Evolutionary conservation across 2,888 invertebrate genomes (phyloP), one percentile per base, ranked within the genome.

Genomic region (Cryptus armator): DNA sequence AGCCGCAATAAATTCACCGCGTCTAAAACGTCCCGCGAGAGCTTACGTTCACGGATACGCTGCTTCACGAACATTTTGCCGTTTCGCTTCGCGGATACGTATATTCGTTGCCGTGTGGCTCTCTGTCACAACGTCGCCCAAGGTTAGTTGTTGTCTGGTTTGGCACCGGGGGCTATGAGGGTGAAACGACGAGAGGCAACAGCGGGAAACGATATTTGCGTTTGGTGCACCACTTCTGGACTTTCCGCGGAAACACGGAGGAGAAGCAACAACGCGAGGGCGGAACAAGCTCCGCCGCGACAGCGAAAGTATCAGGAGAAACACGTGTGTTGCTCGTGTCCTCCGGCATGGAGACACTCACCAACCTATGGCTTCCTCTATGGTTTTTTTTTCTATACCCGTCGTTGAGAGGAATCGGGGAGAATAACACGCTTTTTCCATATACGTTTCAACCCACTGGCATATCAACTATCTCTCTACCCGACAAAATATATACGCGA

Each of bases 101-200:
- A 46, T 37, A 43, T 79, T 51, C 70, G 16, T 53, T 10, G 46
- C 10, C 24, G 10, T 80, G 59, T 19, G 10, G 56, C 24, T 48
- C 24, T 48, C 16, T 68, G 32, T 12, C 16, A 43, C 37, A 44
- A 72, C 72, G 68, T 72, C 71, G 76, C 71, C 80, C 76, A 72
- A 64, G 80, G 80, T 77, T 72, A 62, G 71, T 72, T 44, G 72
- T 76, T 71, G 81, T 84, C 84, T 81, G 37, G 62, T 74, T 81
- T 29, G 24, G 53, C 53, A 81, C 64, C 64, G 16, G 68, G 51
- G 67, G 72, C 68, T 74, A 46, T 44, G 56, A 53, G 70, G 70
- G 53, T 16, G 44, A 66, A 59, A 71, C 75, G 46, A 71, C 59
- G 46, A 75, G n/a, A 44, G 68, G 53, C 75, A 48, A 64, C 56